These are phyloP conservation scores for Vespertilio murinus DNA, from an alignment of 2,797 vertebrate genomes.

Conservation along the genomic window DNA sequence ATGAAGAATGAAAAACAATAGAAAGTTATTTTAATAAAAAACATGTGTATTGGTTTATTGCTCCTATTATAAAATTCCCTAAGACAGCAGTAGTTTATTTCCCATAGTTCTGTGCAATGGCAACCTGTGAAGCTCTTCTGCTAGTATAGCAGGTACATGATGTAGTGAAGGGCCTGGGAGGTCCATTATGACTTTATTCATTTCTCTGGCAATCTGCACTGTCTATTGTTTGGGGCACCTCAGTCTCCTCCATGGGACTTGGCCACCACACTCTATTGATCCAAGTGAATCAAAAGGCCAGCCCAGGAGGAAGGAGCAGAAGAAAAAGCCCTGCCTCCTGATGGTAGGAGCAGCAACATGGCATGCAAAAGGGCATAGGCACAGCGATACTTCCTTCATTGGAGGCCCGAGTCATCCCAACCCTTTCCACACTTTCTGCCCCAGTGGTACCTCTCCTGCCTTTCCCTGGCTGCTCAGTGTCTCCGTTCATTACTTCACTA, in stretches of 20 bases:
- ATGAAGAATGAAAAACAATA: neutral
- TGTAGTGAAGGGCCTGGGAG: no score
- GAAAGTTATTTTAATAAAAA: neutral
- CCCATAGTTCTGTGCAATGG: neutral
- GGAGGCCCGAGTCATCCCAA: neutral
- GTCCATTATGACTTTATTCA: neutral
- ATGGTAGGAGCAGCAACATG: neutral
- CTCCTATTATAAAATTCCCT: neutral
- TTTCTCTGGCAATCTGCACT: neutral
- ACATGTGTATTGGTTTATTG: neutral
- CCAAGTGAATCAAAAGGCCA: neutral
- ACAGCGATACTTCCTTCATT: fast-evolving
- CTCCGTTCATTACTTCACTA: neutral
- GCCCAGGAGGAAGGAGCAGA: neutral
- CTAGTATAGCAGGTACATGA: neutral
- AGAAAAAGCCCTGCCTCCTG: neutral
- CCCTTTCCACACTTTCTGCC: neutral
- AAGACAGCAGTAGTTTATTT: neutral
- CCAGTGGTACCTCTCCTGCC: fast-evolving
- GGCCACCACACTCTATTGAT: neutral
- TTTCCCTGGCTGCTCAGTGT: neutral
- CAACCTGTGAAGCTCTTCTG: neutral
- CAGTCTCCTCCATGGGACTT: neutral
- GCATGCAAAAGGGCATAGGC: neutral
- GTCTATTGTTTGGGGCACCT: neutral